A percentile compares a stretch with the other conserved stretches of the same genome.
These are phyloP conservation scores for Auanema freiburgensis DNA, from an alignment of 2,888 invertebrate species.

Conservation along the genomic window DNA sequence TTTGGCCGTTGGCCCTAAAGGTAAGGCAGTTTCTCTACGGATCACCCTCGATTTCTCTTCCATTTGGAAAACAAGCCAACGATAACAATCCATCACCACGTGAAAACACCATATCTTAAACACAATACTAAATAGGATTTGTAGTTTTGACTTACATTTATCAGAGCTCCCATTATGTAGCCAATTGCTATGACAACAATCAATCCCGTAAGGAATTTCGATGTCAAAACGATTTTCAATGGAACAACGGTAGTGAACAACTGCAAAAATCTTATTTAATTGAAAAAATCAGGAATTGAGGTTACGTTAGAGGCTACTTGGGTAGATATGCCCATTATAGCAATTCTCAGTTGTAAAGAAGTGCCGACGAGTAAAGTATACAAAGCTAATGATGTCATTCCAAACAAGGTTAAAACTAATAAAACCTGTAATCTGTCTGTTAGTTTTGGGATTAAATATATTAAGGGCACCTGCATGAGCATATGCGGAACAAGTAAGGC, in stretches of 20 bases:
- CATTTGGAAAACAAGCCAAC: conserved; percentile 4
- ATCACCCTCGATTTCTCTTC: conserved; percentile 8
- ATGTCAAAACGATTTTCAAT: conserved; percentile 12
- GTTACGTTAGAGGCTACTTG: conserved; percentile 2
- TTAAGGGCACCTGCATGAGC: conserved; percentile 16
- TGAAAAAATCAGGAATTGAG: neutral
- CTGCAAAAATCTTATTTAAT: conserved; percentile 1
- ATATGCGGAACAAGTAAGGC: conserved; percentile 15
- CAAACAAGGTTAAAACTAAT: neutral
- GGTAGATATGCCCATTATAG: neutral
- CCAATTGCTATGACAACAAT: conserved; percentile 6
- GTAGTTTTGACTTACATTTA: conserved; percentile 13
- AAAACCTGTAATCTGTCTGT: neutral
- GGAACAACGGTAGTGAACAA: conserved; percentile 1
- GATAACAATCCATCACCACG: conserved; percentile 22
- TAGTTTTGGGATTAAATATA: neutral
- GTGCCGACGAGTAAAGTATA: conserved; percentile 3
- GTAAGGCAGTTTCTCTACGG: neutral
- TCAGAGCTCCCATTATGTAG: conserved; percentile 4
- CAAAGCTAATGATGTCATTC: conserved; percentile 1
- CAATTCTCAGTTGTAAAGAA: neutral
- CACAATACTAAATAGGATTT: neutral
- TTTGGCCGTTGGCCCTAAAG: conserved; percentile 9
- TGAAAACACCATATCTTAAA: conserved; percentile 19
- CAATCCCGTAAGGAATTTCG: conserved; percentile 9